Conservation (phyloP, 2,888 invertebrate genomes). For the Dyspetes luteomarginatus region DNA sequence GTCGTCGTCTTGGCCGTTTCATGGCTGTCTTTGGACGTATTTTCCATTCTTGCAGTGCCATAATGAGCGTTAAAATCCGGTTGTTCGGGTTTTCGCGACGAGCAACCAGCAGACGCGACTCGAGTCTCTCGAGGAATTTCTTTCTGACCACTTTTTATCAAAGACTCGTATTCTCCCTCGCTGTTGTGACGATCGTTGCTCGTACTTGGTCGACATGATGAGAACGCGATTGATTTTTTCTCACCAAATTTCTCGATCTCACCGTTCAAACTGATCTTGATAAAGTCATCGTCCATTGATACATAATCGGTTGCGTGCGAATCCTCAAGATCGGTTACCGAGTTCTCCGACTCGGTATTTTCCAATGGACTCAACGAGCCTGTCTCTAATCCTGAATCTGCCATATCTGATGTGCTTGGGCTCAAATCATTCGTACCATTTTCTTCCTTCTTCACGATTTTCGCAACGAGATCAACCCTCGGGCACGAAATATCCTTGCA, state of each 20-base stretch:
- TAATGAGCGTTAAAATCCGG: slow-evolving; percentile 9
- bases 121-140: slow-evolving; percentile 46
- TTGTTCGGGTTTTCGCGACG: slow-evolving; percentile 65
- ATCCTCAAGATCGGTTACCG: slow-evolving; percentile 79
- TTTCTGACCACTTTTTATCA: slow-evolving; percentile 35
- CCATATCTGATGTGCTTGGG: slow-evolving; percentile 79
- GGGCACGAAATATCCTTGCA: slow-evolving; percentile 55
- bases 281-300: slow-evolving; percentile 79
- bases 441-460: slow-evolving; percentile 30
- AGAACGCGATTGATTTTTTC: slow-evolving; percentile 32
- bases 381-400: slow-evolving; percentile 83
- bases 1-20: slow-evolving; percentile 8
- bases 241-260: slow-evolving; percentile 63
- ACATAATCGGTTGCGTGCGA: slow-evolving; percentile 77
- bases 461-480: slow-evolving; percentile 38
- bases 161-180: slow-evolving; percentile 31
- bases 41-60: slow-evolving; percentile 12
- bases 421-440: slow-evolving; percentile 71
- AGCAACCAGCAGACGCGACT: slow-evolving; percentile 50
- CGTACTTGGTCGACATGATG: slow-evolving; percentile 9
- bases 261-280: slow-evolving; percentile 69
- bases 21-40: slow-evolving; percentile 19
- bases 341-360: slow-evolving; percentile 81
- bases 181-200: not conserved
- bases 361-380: slow-evolving; percentile 83